phyloP scores from a whole-genome alignment of 2,113 vertebrate genomes.

The Nothoprocta perdicaria region DNA sequence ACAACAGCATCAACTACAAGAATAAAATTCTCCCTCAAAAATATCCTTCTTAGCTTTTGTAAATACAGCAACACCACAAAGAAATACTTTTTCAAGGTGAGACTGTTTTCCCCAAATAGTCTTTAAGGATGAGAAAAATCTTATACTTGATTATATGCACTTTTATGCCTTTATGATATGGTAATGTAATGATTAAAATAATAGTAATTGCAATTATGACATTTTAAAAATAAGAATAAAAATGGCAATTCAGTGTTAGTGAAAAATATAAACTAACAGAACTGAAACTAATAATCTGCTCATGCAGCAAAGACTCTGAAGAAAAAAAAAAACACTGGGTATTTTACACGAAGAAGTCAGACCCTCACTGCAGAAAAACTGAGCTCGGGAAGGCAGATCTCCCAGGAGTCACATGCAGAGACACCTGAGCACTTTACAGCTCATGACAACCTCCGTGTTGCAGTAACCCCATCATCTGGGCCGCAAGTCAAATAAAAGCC shows the following conservation, averaged over 20 bases:
- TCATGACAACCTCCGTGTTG: neutral
- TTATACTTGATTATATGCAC: conserved; percentile 30
- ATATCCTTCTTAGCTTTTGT: neutral
- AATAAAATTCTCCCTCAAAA: neutral
- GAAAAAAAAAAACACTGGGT: neutral
- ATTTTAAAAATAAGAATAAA: conserved; percentile 16
- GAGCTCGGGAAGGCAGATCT: neutral
- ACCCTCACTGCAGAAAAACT: neutral
- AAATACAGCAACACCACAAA: neutral
- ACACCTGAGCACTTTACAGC: neutral
- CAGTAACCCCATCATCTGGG: neutral
- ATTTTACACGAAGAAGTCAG: neutral
- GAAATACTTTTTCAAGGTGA: conserved; percentile 10
- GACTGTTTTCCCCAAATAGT: neutral
- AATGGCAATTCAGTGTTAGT: conserved; percentile 39
- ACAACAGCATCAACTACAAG: neutral
- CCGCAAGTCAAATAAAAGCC: conserved; percentile 3
- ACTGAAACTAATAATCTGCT: conserved; percentile 3
- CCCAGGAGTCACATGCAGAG: neutral
- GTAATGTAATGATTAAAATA: conserved; percentile 41
- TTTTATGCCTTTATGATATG: conserved; percentile 7
- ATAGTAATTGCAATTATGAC: neutral
- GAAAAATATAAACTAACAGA: conserved; percentile 55
- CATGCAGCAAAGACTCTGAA: neutral
- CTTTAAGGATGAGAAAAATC: conserved; percentile 32